Percentiles rank a stretch among this genome's conserved stretches.
Evolutionary conservation across 2,797 vertebrate genomes (phyloP).

Genomic region (Octomys mimax): DNA sequence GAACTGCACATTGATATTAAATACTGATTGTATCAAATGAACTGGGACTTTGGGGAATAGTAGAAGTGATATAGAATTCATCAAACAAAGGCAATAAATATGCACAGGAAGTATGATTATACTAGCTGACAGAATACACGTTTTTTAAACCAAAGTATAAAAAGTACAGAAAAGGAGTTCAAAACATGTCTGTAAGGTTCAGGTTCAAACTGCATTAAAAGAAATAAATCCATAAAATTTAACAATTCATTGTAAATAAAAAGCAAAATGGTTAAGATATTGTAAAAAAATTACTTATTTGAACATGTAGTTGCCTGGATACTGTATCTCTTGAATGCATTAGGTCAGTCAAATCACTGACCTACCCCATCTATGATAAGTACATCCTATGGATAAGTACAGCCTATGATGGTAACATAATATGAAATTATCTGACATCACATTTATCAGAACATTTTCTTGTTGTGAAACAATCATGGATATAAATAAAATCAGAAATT

Average conservation of each 20-base stretch:
- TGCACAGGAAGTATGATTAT: constrained; percentile 55
- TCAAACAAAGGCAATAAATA: constrained; percentile 69
- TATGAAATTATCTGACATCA: too few species aligned
- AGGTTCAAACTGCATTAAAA: constrained; percentile 46
- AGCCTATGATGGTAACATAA: too few species aligned
- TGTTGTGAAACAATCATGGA: too few species aligned
- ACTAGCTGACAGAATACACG: constrained; percentile 39
- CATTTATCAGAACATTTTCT: too few species aligned
- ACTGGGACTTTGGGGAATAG: constrained; percentile 27
- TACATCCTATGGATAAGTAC: too few species aligned
- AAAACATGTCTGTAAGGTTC: constrained; percentile 26
- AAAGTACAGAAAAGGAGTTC: constrained; percentile 34
- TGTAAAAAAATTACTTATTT: constrained; percentile 42
- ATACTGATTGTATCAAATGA: constrained; percentile 74
- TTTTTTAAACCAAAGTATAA: constrained; percentile 68
- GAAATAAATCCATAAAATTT: constrained; percentile 39
- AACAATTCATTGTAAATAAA: constrained; percentile 40
- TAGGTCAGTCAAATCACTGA: too few species aligned
- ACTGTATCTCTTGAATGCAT: too few species aligned
- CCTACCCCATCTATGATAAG: too few species aligned
- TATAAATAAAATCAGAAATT: too few species aligned
- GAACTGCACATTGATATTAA: constrained; percentile 24
- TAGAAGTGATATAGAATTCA: constrained; percentile 59
- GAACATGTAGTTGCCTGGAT: background rate
- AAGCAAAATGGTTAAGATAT: constrained; percentile 30